A percentile compares a stretch with the other conserved stretches of the same genome.
These are phyloP conservation scores for Schizopygopsis pylzovi DNA, from an alignment of 2,797 vertebrate species.

Conservation along the genomic window DNA sequence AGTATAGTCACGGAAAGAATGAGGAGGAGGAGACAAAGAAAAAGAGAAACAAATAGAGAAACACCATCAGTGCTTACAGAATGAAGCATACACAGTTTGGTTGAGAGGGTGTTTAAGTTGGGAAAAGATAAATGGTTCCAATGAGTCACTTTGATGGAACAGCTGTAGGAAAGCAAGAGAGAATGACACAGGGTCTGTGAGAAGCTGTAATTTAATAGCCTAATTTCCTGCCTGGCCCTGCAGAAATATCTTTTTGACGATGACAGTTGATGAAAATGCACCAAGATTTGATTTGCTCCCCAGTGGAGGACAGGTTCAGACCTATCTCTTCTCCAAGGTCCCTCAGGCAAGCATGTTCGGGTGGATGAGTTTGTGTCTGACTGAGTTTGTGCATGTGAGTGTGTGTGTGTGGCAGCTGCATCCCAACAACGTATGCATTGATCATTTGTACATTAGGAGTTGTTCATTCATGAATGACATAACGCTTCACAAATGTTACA, in stretches of 20 bases:
- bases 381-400: conserved; percentile 21
- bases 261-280: conserved; percentile 92
- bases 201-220: conserved; percentile 94
- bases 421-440: conserved; percentile 74
- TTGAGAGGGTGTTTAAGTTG: conserved; percentile 83
- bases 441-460: conserved; percentile 68
- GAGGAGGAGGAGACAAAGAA: conserved; percentile 19
- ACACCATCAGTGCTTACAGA: conserved; percentile 24
- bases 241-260: conserved; percentile 85
- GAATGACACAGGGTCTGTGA: conserved; percentile 81
- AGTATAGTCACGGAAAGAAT: conserved; percentile 27
- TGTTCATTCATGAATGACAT: conserved; percentile 42
- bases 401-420: conserved; percentile 44
- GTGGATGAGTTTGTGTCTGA: conserved; percentile 53
- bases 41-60: conserved; percentile 12
- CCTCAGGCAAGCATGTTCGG: conserved; percentile 66
- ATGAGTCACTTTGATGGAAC: conserved; percentile 90
- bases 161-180: conserved; percentile 82
- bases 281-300: conserved; percentile 85
- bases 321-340: conserved; percentile 76
- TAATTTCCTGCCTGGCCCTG: conserved; percentile 90
- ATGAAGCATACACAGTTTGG: conserved; percentile 54
- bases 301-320: conserved; percentile 83
- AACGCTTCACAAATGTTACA: conserved; percentile 19
- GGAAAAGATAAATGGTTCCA: conserved; percentile 89